Evolutionary conservation across 2,113 vertebrate genomes (phyloP).

Genomic region (Melanerpes aurifrons): DNA sequence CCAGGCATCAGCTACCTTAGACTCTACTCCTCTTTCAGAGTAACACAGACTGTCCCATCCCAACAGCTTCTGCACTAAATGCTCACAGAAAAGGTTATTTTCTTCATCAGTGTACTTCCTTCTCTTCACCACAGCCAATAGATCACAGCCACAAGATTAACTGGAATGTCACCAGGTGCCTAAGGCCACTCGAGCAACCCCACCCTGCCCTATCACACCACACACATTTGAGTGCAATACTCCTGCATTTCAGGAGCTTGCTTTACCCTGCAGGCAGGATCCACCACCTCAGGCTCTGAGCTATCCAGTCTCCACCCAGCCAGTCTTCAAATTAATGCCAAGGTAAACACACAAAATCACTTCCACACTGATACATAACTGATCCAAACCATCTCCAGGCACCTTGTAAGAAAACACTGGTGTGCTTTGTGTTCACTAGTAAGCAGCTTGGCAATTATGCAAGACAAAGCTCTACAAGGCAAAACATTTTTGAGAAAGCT

Average conservation of each 20-base stretch:
- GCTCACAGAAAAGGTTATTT: background rate
- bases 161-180: background rate
- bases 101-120: background rate
- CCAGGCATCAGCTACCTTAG: background rate
- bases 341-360: background rate
- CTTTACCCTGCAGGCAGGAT: background rate
- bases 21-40: background rate
- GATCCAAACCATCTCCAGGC: background rate
- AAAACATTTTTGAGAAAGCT: background rate
- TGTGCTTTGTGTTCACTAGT: background rate
- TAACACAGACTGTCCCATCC: background rate
- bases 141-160: background rate
- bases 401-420: background rate
- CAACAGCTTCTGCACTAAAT: background rate
- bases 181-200: background rate
- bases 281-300: background rate
- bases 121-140: background rate
- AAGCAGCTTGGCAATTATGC: background rate
- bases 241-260: background rate
- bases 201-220: background rate
- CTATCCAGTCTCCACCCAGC: background rate
- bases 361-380: background rate
- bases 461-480: background rate
- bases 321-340: background rate
- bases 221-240: background rate